A percentile compares a stretch with the other conserved stretches of the same genome.
Evolutionary conservation across 2,888 invertebrate species (phyloP).

Genomic region (Entomobrya multifasciata): DNA sequence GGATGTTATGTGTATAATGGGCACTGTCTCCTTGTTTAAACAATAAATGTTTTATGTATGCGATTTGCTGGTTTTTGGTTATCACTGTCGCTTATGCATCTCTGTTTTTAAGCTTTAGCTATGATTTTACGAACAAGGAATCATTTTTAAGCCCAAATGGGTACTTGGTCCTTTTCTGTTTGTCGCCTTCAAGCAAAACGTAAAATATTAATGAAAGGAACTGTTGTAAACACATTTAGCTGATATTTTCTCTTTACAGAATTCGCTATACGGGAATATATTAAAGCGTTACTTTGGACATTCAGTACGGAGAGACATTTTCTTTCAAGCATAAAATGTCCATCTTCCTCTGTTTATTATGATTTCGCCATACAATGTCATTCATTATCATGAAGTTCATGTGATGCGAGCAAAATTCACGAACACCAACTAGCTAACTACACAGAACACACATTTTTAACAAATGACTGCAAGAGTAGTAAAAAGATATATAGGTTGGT

Average conservation of each 20-base stretch:
- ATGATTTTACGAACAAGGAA: constrained; percentile 51
- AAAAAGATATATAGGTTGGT: background rate
- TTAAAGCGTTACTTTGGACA: too few species aligned
- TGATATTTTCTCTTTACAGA: too few species aligned
- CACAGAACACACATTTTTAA: background rate
- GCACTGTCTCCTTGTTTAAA: constrained; percentile 59
- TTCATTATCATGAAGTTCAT: constrained; percentile 39
- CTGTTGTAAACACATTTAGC: too few species aligned
- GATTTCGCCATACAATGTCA: constrained; percentile 21
- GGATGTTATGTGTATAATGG: constrained; percentile 52
- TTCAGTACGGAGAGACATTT: too few species aligned
- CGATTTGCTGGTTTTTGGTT: constrained; percentile 38
- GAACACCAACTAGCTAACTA: too few species aligned
- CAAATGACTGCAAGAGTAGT: background rate
- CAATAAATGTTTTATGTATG: too few species aligned
- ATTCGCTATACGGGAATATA: too few species aligned
- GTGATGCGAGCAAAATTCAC: constrained; percentile 34
- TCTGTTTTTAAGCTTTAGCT: constrained; percentile 13
- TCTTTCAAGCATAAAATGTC: too few species aligned
- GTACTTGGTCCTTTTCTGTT: too few species aligned
- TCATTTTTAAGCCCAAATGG: constrained; percentile 50
- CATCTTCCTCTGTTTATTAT: too few species aligned
- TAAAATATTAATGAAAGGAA: too few species aligned
- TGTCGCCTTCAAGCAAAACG: too few species aligned
- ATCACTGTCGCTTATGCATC: background rate